Evolutionary conservation across 1,140 invertebrate species (phyloP).

Genomic region (Drosophila ironensis): DNA sequence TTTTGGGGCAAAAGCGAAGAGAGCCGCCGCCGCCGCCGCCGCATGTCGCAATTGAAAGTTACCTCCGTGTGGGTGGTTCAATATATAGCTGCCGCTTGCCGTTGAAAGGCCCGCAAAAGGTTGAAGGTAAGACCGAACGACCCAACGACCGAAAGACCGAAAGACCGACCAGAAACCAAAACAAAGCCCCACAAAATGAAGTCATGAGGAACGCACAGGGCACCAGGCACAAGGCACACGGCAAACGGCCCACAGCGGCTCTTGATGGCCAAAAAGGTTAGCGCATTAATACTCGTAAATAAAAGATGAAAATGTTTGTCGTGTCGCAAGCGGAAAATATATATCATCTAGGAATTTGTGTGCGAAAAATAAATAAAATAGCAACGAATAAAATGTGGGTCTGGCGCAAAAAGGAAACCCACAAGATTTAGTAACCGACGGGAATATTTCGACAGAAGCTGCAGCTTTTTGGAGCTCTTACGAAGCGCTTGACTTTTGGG

Average conservation of each 20-base stretch:
- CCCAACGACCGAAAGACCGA: too few species aligned
- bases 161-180: constrained; percentile 55
- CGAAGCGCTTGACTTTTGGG: not conserved
- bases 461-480: constrained; percentile 16
- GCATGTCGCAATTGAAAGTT: constrained; percentile 77
- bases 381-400: constrained; percentile 28
- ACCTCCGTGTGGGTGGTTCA: constrained; percentile 41
- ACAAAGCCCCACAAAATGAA: constrained; percentile 58
- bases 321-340: constrained; percentile 70
- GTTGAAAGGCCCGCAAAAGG: constrained; percentile 33
- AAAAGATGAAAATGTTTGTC: constrained; percentile 58
- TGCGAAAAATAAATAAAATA: constrained; percentile 32
- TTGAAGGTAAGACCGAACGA: constrained; percentile 71
- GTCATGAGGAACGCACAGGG: constrained; percentile 55
- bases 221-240: too few species aligned
- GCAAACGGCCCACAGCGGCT: not conserved
- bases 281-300: constrained; percentile 52
- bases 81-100: not conserved
- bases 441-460: constrained; percentile 34
- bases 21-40: constrained; percentile 46
- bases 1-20: constrained; percentile 20
- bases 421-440: constrained; percentile 19
- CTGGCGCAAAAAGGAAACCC: constrained; percentile 33
- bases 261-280: constrained; percentile 50
- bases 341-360: constrained; percentile 44